Conservation (phyloP, 2,113 vertebrate genomes). For the Collichthys lucidus region DNA sequence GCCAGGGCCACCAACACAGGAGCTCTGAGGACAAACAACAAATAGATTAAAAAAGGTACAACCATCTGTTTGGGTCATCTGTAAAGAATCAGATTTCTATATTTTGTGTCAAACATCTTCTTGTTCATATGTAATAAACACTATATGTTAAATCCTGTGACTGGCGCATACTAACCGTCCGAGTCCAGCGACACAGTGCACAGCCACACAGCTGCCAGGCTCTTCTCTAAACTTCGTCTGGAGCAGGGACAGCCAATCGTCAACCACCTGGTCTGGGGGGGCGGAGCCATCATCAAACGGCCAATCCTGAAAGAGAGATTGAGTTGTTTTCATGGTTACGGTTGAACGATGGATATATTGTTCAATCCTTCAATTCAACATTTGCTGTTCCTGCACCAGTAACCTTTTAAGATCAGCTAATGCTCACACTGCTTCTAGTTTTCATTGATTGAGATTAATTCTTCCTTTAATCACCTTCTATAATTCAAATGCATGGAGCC, state of each 20-base stretch:
- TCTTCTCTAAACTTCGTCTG: slow-evolving; percentile 95
- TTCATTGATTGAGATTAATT: not conserved
- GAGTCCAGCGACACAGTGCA: slow-evolving; percentile 96
- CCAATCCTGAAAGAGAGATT: slow-evolving; percentile 88
- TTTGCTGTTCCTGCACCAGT: not conserved
- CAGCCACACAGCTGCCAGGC: slow-evolving; percentile 93
- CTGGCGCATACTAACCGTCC: slow-evolving; percentile 85
- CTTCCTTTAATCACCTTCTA: not conserved
- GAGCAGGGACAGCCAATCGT: slow-evolving; percentile 94
- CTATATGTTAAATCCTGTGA: not conserved
- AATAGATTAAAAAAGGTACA: not conserved
- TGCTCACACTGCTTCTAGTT: not conserved
- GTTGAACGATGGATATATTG: too few relatives aligned
- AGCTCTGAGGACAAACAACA: slow-evolving; percentile 85
- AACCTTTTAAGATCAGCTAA: not conserved
- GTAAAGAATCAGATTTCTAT: not conserved
- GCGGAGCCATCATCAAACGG: slow-evolving; percentile 96
- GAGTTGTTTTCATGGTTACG: not conserved
- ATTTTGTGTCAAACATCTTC: not conserved
- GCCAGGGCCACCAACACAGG: slow-evolving; percentile 97
- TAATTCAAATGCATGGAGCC: not conserved
- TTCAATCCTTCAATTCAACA: too few relatives aligned
- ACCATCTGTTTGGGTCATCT: not conserved
- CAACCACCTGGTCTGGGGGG: slow-evolving; percentile 93
- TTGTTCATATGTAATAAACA: not conserved